phyloP scores from a whole-genome alignment of 2,797 vertebrate genomes.

The Aldrovandia affinis region DNA sequence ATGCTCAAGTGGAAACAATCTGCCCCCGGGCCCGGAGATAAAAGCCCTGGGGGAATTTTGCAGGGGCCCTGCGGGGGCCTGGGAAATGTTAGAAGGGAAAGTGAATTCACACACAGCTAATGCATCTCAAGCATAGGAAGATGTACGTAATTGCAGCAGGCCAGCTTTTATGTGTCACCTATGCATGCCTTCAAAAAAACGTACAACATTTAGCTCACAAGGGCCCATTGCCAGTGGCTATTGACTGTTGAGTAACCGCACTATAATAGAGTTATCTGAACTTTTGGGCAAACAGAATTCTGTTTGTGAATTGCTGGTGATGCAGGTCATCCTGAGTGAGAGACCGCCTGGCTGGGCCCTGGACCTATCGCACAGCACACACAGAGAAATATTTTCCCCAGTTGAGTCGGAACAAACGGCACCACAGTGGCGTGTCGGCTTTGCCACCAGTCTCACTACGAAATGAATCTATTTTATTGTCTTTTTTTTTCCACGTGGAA shows the following conservation, averaged over 20 bases:
- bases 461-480: background rate
- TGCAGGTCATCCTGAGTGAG: background rate
- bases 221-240: background rate
- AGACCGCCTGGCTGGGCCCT: background rate
- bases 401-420: background rate
- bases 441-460: background rate
- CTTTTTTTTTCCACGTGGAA: no score
- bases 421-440: background rate
- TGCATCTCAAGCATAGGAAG: constrained; percentile 66
- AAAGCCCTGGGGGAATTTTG: constrained; percentile 62
- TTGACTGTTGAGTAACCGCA: background rate
- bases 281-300: no score
- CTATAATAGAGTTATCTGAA: no score
- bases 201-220: background rate
- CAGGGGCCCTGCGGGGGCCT: constrained; percentile 56
- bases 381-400: no score
- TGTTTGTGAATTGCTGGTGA: no score
- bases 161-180: constrained; percentile 61
- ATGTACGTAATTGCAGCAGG: constrained; percentile 68
- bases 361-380: background rate
- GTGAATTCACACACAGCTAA: constrained; percentile 57
- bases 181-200: background rate
- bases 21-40: constrained; percentile 57
- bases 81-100: constrained; percentile 63
- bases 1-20: constrained; percentile 53